A percentile compares a stretch with the other conserved stretches of the same genome.
Evolutionary conservation across 2,797 vertebrate genomes (phyloP).

Genomic region (Vespertilio murinus): DNA sequence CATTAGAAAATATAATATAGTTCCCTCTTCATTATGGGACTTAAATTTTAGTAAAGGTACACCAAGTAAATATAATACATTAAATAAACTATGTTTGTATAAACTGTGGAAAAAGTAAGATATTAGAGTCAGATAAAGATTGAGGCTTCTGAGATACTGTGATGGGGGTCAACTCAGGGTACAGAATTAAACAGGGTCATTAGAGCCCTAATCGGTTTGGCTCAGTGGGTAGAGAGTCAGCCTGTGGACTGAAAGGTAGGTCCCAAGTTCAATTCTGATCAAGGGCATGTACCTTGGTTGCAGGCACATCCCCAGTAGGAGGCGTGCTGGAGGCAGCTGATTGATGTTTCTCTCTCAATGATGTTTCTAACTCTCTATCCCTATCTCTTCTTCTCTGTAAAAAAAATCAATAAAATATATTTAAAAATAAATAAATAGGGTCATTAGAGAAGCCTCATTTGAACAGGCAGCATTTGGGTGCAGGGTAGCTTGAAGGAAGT

Average conservation of each 20-base stretch:
- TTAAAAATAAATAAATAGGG: background rate
- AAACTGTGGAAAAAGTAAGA: background rate
- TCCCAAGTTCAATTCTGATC: too few relatives aligned
- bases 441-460: background rate
- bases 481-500: background rate
- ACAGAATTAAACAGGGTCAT: background rate
- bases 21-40: background rate
- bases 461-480: background rate
- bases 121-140: background rate
- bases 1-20: background rate
- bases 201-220: background rate
- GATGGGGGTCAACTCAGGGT: background rate
- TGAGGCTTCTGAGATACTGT: background rate
- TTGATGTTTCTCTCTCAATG: too few relatives aligned
- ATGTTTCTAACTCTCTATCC: too few relatives aligned
- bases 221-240: too few relatives aligned
- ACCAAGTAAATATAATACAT: background rate
- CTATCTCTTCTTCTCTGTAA: too few relatives aligned
- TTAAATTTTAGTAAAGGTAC: background rate
- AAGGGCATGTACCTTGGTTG: too few relatives aligned
- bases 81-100: background rate
- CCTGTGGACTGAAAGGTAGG: too few relatives aligned
- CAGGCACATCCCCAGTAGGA: too few relatives aligned
- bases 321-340: too few relatives aligned
- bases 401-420: too few relatives aligned